Conservation (phyloP, 1,140 invertebrate genomes). For the Bombyx mandarina region DNA sequence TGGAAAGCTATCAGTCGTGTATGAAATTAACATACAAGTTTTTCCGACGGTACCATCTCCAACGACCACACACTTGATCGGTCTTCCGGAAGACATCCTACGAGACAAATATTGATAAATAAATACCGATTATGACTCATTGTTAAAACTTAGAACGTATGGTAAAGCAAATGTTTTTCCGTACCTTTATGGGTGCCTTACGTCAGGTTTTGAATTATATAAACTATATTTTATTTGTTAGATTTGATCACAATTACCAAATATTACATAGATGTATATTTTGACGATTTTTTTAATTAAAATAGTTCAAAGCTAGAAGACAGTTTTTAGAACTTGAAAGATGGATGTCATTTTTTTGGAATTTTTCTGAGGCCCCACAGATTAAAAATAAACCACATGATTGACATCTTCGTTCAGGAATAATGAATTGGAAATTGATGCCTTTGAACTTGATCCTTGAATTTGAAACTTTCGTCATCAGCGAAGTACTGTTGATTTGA, state of each 20-base stretch:
- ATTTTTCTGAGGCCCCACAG: conserved; percentile 1
- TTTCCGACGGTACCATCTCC: conserved; percentile 95
- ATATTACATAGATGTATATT: too few species aligned
- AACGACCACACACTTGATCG: conserved; percentile 98
- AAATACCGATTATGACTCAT: conserved; percentile 58
- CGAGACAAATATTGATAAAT: conserved; percentile 50
- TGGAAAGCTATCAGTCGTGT: conserved; percentile 98
- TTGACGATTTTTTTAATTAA: too few species aligned
- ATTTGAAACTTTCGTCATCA: too few species aligned
- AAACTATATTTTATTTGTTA: too few species aligned
- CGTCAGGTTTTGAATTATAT: not conserved
- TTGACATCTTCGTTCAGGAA: too few species aligned
- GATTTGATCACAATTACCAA: too few species aligned
- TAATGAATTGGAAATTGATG: too few species aligned
- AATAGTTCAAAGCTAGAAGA: too few species aligned
- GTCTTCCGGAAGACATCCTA: conserved; percentile 86
- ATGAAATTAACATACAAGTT: conserved; percentile 99
- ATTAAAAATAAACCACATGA: not conserved
- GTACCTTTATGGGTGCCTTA: conserved; percentile 6
- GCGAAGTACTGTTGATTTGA: too few species aligned
- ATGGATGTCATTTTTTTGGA: conserved; percentile 13
- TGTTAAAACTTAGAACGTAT: conserved; percentile 32
- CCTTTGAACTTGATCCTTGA: too few species aligned
- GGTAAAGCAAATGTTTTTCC: conserved; percentile 20
- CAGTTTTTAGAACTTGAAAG: conserved; percentile 13